A percentile compares a stretch with the other conserved stretches of the same genome.
Evolutionary conservation across 92 coral and sea anemone species (phyloP).

Genomic region (Phenganax subtilis): DNA sequence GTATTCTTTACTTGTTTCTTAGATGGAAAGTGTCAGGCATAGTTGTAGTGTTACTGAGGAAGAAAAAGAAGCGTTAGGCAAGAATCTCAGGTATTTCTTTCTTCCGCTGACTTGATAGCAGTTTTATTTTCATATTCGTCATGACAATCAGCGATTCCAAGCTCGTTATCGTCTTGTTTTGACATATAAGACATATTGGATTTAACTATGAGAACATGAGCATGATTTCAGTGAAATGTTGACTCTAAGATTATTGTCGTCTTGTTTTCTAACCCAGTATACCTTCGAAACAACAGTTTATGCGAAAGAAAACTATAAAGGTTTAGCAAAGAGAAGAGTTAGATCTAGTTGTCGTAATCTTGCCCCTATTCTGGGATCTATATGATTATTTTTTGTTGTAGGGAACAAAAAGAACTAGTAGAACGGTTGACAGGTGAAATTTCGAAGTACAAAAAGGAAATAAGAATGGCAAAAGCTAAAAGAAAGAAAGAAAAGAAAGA

Average conservation of each 20-base stretch:
- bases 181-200: neutral
- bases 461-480: slow-evolving; percentile 31
- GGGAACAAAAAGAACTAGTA: slow-evolving; percentile 32
- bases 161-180: no score
- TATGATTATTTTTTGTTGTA: neutral
- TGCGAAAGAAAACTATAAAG: slow-evolving; percentile 18
- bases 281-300: no score
- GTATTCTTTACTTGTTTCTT: neutral
- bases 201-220: no score
- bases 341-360: neutral
- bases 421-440: slow-evolving; percentile 48
- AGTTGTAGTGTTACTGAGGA: slow-evolving; percentile 48
- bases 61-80: slow-evolving; percentile 53
- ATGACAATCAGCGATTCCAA: no score
- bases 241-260: no score
- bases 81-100: slow-evolving; percentile 52
- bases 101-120: neutral
- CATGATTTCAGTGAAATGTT: no score
- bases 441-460: slow-evolving; percentile 39
- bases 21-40: slow-evolving; percentile 18
- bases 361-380: neutral
- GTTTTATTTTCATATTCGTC: neutral
- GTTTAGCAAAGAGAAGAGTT: neutral
- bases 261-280: no score
- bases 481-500: slow-evolving; percentile 24